Evolutionary conservation across 2,113 vertebrate species (phyloP), one percentile per base, ranked within the genome.

Genomic region (Ammodytes marinus): DNA sequence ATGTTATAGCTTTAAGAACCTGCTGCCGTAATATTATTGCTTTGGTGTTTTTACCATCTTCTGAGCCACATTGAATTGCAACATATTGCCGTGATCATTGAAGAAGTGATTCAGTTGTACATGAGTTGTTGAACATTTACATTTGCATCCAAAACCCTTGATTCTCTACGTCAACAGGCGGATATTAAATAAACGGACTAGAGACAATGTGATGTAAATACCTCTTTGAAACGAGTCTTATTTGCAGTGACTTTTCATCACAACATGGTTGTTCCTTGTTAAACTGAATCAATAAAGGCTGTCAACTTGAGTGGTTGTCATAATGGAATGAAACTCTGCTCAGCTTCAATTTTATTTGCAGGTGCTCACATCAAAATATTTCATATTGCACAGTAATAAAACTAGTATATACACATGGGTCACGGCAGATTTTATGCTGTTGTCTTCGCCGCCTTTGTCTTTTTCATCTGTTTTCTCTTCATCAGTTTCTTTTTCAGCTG

Each of bases 231-330:
- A 63, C 4, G 1, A 57, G 55, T 86, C 67, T 88, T 71, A 63
- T 88, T 92, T 93, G 88, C 87, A 84, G 86, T 92, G 87, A 87
- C 76, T 42, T 84, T 83, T 80, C 84, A 84, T 80, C 83, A 88
- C 78, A 60, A 77, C 50, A 82, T 60, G 74, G 68, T 88, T 72
- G 80, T 71, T 90, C 78, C 80, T 87, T 91, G 75, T 89, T 88
- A 61, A 89, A 88, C 82, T 77, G 81, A 92, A 89, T 89, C 78
- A 88, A 93, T 92, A 94, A 94, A 92, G 45, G 74, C 86, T 88
- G 77, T 89, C 80, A 50, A 86, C 57, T 89, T 85, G 49, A 64
- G 52, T 3, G 5, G 0, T 55, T 61, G 11, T 69, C 79, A 77
- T 66, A 49, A 60, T 58, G 50, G 19, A 42, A 53, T 71, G 40